Conservation (phyloP, 1,140 invertebrate species). For the Leptestheria dahalacensis region DNA sequence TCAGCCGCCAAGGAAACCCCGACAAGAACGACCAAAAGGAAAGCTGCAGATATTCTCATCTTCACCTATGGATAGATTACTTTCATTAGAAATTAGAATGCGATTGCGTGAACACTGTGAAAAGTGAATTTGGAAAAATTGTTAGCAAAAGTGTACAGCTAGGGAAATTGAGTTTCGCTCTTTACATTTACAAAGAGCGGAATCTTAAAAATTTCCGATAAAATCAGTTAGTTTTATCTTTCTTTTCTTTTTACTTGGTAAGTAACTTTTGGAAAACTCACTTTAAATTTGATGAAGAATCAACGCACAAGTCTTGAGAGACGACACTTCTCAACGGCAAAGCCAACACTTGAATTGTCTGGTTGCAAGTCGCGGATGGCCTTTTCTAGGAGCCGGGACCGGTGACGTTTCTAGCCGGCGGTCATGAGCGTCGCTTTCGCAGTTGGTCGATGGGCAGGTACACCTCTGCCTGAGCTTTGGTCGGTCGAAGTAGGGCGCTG, state of each 20-base stretch:
- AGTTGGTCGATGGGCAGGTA: neutral
- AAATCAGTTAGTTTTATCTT: no score
- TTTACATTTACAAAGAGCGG: no score
- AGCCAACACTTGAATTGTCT: neutral
- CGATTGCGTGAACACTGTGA: neutral
- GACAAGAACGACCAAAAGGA: neutral
- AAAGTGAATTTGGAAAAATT: neutral
- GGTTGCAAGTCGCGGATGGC: neutral
- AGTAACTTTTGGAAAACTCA: neutral
- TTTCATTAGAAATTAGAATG: neutral
- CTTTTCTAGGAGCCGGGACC: neutral
- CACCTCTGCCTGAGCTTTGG: neutral
- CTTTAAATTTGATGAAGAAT: neutral
- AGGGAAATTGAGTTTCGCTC: no score
- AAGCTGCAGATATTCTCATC: neutral
- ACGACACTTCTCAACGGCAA: neutral
- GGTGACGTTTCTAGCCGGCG: neutral
- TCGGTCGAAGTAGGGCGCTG: no score
- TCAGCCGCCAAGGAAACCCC: neutral
- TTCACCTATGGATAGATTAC: neutral
- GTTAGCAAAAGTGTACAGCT: no score
- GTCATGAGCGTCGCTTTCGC: neutral
- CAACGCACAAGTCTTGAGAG: neutral
- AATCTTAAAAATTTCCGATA: neutral
- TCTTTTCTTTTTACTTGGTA: neutral